Percentiles rank a stretch among this genome's conserved stretches.
These are phyloP conservation scores for Macroramphosus scolopax DNA, from an alignment of 2,797 vertebrate genomes.

Conservation along the genomic window DNA sequence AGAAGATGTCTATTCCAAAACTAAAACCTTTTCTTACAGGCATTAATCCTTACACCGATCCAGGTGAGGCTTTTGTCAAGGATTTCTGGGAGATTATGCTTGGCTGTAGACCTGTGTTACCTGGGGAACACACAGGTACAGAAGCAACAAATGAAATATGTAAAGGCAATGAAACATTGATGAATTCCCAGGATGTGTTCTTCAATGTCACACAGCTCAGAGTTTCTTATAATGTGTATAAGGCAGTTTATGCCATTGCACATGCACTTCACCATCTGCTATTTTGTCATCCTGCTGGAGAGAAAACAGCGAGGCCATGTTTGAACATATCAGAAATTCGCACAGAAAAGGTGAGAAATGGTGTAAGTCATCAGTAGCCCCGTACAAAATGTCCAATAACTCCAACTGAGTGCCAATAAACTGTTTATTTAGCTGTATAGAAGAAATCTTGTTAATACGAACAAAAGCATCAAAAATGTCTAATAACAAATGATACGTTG, in stretches of 20 bases:
- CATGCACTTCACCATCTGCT: constrained; percentile 73
- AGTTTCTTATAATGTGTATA: constrained; percentile 79
- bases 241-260: constrained; percentile 78
- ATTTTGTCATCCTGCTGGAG: constrained; percentile 55
- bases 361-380: neutral
- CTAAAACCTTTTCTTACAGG: constrained; percentile 66
- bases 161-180: constrained; percentile 64
- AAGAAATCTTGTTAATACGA: too few relatives aligned
- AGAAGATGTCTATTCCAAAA: constrained; percentile 73
- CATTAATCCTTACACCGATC: constrained; percentile 61
- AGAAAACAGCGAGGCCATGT: constrained; percentile 35
- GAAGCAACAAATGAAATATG: constrained; percentile 42
- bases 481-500: neutral
- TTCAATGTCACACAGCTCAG: constrained; percentile 76
- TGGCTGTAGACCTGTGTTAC: constrained; percentile 59
- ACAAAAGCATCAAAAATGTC: neutral
- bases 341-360: constrained; percentile 59
- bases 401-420: neutral
- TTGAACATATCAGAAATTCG: constrained; percentile 63
- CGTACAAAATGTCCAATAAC: too few relatives aligned
- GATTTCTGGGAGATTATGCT: constrained; percentile 75
- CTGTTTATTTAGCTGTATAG: neutral
- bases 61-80: constrained; percentile 59
- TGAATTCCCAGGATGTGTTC: constrained; percentile 59
- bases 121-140: neutral